Evolutionary conservation across 2,113 vertebrate genomes (phyloP), one percentile per base, ranked within the genome.

Genomic region (Varanus salvator): DNA sequence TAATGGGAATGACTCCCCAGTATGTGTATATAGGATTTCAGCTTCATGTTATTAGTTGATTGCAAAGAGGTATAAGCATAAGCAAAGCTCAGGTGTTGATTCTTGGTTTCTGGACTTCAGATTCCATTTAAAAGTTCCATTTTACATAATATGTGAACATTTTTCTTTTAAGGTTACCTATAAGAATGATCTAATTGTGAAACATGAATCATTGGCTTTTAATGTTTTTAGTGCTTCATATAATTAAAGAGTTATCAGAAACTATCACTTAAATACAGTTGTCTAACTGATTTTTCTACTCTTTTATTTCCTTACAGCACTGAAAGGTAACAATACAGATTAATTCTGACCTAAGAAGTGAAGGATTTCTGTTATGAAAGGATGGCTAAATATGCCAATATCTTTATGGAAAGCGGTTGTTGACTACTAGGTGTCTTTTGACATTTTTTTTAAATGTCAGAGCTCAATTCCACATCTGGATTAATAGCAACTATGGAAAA

Each of bases 401-500:
- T 34, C 87, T 12, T 85, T 87, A 87, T 85, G 57, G 71, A 91
- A 93, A 93, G 78, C 89, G 91, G 44, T 69, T 14, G 94, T 91
- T 72, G 69, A 91, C 84, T 84, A 27, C 71, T 92, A 91, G 89
- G 72, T 89, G 76, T 86, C 6, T 31, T 91, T 21, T 78, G 50
- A 44, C 38, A 44, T 44, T 94, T 72, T 91, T 90, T 87, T 95
- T 34, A 34, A 91, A 98, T 98, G 97, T 96, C 97, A 27, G 96
- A 96, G 91, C 92, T 83, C 0, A 93, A 95, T 83, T 80, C 94
- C 84, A 96, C 97, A 0, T 96, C 97, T 75, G 96, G 93, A 82
- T 95, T 96, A 90, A 90, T 92, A 23, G 95, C 95, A 88, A 95
- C 90, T 48, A 94, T 95, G 95, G 98, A 98, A 94, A 98, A 99